Evolutionary conservation across 2,797 vertebrate genomes (phyloP).

Genomic region (Hippoglossus hippoglossus): DNA sequence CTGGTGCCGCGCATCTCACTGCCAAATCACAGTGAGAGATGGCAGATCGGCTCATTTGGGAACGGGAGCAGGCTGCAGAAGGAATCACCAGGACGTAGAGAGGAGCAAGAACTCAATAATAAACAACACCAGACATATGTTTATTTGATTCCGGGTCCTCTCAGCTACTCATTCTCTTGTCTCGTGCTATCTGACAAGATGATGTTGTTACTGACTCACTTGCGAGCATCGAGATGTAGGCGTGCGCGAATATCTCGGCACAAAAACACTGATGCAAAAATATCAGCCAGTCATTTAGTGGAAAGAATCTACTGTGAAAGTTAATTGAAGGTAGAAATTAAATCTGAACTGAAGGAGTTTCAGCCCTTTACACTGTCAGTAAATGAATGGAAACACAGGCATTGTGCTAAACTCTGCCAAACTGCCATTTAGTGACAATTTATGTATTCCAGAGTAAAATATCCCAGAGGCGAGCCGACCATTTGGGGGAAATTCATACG

Average conservation of each 20-base stretch:
- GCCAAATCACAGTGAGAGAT: constrained; percentile 69
- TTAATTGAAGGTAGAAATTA: neutral
- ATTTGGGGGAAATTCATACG: constrained; percentile 40
- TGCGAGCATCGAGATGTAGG: neutral
- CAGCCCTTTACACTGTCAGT: neutral
- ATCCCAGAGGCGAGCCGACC: constrained; percentile 35
- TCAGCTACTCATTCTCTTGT: constrained; percentile 24
- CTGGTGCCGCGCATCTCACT: constrained; percentile 49
- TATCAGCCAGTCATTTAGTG: neutral
- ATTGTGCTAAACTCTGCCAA: constrained; percentile 8
- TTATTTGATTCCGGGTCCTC: constrained; percentile 35
- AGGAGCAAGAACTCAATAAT: constrained; percentile 47
- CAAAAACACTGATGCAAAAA: constrained; percentile 1
- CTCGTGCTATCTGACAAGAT: constrained; percentile 34
- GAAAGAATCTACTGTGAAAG: neutral
- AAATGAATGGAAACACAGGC: no score
- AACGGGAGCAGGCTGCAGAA: constrained; percentile 53
- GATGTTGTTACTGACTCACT: constrained; percentile 13
- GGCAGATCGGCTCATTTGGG: constrained; percentile 62
- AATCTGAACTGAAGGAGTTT: neutral
- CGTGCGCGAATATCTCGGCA: neutral
- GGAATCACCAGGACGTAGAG: constrained; percentile 51
- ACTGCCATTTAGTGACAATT: constrained; percentile 38
- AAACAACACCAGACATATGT: constrained; percentile 58
- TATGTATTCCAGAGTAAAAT: constrained; percentile 33